These are phyloP conservation scores for Rhinopomastus cyanomelas DNA, from an alignment of 2,113 vertebrate genomes.

Conservation along the genomic window DNA sequence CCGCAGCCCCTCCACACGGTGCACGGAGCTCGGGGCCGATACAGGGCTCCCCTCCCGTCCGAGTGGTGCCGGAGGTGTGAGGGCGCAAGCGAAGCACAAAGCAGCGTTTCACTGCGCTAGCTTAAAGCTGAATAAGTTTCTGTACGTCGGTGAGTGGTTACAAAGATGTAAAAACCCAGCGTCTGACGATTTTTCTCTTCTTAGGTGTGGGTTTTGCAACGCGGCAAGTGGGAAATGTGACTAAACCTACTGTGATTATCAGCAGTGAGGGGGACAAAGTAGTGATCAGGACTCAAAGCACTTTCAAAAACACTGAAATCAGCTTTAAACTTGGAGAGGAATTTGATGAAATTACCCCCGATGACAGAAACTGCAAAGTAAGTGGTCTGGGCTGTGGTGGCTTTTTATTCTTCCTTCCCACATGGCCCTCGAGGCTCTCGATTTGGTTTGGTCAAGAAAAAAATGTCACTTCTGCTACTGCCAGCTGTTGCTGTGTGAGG, in stretches of 20 bases:
- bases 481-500: neutral
- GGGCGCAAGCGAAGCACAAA: neutral
- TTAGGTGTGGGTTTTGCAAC: slow-evolving; percentile 90
- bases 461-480: neutral
- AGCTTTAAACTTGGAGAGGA: slow-evolving; percentile 91
- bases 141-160: neutral
- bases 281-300: slow-evolving; percentile 85
- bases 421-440: rapidly evolving
- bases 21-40: neutral
- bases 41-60: neutral
- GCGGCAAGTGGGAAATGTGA: slow-evolving; percentile 90
- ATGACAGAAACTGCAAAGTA: slow-evolving; percentile 93
- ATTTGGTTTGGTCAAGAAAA: neutral
- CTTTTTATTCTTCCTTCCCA: neutral
- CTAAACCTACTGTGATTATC: slow-evolving; percentile 91
- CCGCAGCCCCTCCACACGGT: neutral
- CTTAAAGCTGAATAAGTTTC: neutral
- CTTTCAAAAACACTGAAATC: slow-evolving; percentile 93
- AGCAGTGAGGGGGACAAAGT: slow-evolving; percentile 88
- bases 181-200: neutral
- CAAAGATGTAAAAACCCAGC: neutral
- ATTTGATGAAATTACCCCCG: slow-evolving; percentile 89
- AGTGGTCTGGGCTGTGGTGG: slow-evolving; percentile 1
- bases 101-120: neutral
- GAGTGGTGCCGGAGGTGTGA: neutral